Evolutionary conservation across 2,888 invertebrate genomes (phyloP), one percentile per base, ranked within the genome.

Genomic region (Tolmerus cingulatus): DNA sequence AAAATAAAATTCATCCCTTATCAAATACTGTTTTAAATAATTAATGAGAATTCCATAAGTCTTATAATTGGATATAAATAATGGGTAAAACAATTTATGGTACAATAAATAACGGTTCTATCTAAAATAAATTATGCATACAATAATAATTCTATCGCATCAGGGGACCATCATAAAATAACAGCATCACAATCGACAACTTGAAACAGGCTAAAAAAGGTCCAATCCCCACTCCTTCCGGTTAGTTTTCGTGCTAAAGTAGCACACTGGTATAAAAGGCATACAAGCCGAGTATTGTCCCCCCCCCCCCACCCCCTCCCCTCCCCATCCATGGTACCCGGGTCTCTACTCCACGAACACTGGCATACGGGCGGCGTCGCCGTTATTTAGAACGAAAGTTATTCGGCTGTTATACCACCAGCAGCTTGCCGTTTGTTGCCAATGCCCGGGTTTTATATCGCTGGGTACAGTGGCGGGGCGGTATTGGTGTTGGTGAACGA

Each of bases 161-260:
- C 78, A 46, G 43, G 23, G 19, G 27, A 79, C 8, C 51, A 55
- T 30, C n/a, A 76, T 76, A 19, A 34, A 34, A 51, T 30, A 46
- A 46, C 51, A 79, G 66, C 23, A 37, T 16, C 82, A 84, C 66
- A 84, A 57, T 84, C 66, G 82, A 66, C 66, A 84, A 84, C 82
- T 84, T 84, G 37, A 84, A 84, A 66, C 82, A 84, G 82, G 66
- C 82, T 37, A 66, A 84, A 40, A 81, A 84, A 84, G 82, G 82
- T 84, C 40, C 57, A 66, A 84, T 84, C 82, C 82, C 82, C 82
- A 84, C 82, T 84, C 82, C 82, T 84, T 34, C 23, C 34, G 82
- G 66, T 66, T 84, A 84, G 82, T 66, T 37, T 19, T 30, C 30
- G 34, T 23, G 40, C 46, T 16, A 79, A 40, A 40, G 82, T 84